phyloP scores from a whole-genome alignment of 1,140 invertebrate genomes.

The Drosophila ohnishii region DNA sequence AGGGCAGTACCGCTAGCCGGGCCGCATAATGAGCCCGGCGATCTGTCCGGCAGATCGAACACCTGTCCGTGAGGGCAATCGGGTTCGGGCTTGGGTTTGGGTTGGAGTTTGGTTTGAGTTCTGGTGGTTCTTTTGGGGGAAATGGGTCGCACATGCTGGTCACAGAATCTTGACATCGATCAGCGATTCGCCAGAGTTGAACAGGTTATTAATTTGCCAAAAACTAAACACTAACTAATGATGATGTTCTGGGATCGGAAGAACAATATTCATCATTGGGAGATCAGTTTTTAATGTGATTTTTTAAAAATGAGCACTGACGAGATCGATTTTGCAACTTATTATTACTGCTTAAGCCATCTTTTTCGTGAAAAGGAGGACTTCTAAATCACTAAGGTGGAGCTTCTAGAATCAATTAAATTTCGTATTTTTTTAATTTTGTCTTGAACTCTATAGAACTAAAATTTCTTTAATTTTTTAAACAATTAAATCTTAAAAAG shows the following conservation, averaged over 20 bases:
- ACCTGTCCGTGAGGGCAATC: conserved; percentile 22
- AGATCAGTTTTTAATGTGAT: too few relatives aligned
- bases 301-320: neutral
- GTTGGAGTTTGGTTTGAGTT: neutral
- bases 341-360: neutral
- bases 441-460: neutral
- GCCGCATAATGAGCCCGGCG: conserved; percentile 43
- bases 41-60: conserved; percentile 42
- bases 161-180: conserved; percentile 24
- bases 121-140: conserved; percentile 8
- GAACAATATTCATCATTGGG: neutral
- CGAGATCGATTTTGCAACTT: neutral
- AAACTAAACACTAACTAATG: conserved; percentile 13
- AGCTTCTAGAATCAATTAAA: neutral
- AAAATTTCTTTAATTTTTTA: neutral
- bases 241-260: conserved; percentile 4
- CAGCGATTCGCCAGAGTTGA: conserved; percentile 10
- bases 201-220: conserved; percentile 19
- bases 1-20: conserved; percentile 40
- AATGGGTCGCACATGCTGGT: conserved; percentile 52
- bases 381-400: neutral
- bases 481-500: neutral
- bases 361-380: neutral
- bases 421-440: neutral
- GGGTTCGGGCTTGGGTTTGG: neutral